phyloP scores from a whole-genome alignment of 2,888 invertebrate genomes.

The Drosophila quasianomalipes region DNA sequence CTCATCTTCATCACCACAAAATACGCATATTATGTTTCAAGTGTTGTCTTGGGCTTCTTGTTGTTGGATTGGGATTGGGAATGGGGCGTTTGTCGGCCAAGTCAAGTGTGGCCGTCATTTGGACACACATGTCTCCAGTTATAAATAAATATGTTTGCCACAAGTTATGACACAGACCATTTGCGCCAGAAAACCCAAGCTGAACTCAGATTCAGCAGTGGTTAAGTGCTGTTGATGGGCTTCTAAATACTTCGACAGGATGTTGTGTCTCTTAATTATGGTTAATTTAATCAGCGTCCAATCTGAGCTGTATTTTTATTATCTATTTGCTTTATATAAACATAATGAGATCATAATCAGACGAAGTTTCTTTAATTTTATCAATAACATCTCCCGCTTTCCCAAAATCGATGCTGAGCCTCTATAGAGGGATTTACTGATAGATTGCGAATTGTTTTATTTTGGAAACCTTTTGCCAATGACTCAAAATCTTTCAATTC shows the following conservation, averaged over 20 bases:
- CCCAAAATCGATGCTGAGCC: neutral
- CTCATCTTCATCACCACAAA: conserved; percentile 54
- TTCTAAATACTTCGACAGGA: conserved; percentile 43
- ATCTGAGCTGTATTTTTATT: neutral
- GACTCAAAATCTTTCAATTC: too few species aligned
- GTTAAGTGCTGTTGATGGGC: conserved; percentile 50
- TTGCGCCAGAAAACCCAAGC: conserved; percentile 55
- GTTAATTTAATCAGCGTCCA: conserved; percentile 1
- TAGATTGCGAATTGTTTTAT: neutral
- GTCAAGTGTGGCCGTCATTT: conserved; percentile 54
- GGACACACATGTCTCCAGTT: conserved; percentile 73
- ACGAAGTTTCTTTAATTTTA: neutral
- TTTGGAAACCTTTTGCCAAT: neutral
- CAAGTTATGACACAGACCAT: conserved; percentile 78
- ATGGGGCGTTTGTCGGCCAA: conserved; percentile 24
- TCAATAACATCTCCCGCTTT: neutral
- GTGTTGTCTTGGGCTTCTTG: conserved; percentile 26
- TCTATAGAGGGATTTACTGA: neutral
- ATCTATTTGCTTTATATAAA: neutral
- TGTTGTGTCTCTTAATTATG: conserved; percentile 37
- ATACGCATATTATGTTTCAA: conserved; percentile 60
- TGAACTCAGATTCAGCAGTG: conserved; percentile 16
- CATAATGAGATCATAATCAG: neutral
- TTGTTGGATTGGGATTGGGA: conserved; percentile 11
- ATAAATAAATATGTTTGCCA: conserved; percentile 75